A percentile compares a stretch with the other conserved stretches of the same genome.
Evolutionary conservation across 1,140 invertebrate genomes (phyloP).

Genomic region (Hormaphis cornu): DNA sequence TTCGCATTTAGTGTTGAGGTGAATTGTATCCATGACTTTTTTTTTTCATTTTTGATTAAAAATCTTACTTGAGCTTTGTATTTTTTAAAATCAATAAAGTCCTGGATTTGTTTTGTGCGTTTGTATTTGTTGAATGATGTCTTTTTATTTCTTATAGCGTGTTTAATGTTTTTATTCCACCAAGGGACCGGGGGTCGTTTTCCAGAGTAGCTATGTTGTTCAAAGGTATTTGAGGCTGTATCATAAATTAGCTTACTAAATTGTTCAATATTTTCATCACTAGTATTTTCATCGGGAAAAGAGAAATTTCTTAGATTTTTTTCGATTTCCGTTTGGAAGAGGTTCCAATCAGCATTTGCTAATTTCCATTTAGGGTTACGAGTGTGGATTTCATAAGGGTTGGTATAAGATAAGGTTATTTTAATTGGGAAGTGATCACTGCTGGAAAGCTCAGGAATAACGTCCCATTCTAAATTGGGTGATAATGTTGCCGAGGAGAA

Average conservation of each 20-base stretch:
- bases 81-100: conserved; percentile 2
- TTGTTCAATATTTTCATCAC: neutral
- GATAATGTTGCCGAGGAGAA: neutral
- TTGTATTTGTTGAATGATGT: neutral
- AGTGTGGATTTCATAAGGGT: neutral
- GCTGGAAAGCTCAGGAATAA: neutral
- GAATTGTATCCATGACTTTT: neutral
- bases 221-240: neutral
- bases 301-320: neutral
- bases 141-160: neutral
- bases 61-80: neutral
- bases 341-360: neutral
- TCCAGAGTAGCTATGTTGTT: neutral
- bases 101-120: neutral
- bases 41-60: conserved; percentile 4
- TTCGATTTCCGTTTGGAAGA: neutral
- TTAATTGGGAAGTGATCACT: conserved; percentile 1
- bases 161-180: neutral
- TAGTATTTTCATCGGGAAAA: neutral
- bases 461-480: neutral
- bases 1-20: neutral
- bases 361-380: neutral
- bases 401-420: neutral
- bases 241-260: neutral
- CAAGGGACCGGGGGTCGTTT: neutral